phyloP scores from a whole-genome alignment of 2,797 vertebrate species.

The Odontamblyopus rebecca region DNA sequence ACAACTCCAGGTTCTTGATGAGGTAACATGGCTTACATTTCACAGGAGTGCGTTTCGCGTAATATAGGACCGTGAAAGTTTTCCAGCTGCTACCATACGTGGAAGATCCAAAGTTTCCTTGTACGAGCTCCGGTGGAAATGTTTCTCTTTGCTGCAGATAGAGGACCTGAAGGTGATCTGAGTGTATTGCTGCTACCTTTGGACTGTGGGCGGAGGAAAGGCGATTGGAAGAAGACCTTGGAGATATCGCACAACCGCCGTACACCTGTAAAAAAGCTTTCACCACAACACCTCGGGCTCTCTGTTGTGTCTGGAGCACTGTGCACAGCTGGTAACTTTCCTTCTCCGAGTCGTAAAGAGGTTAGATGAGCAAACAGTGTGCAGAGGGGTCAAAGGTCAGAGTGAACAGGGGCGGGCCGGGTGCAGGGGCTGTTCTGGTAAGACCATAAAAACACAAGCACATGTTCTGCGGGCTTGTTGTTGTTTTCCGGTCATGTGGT shows the following conservation, averaged over 20 bases:
- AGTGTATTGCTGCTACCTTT: not conserved
- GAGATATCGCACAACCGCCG: not conserved
- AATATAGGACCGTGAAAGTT: not conserved
- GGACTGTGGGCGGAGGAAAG: not conserved
- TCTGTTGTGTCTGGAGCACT: conserved; percentile 10
- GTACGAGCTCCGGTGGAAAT: not conserved
- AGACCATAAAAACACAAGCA: conserved; percentile 25
- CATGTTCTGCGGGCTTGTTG: conserved; percentile 21
- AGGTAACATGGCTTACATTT: too few species aligned
- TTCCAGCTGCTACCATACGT: not conserved
- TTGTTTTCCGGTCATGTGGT: not conserved
- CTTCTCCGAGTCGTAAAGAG: conserved; percentile 25
- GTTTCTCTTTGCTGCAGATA: not conserved
- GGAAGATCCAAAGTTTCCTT: not conserved
- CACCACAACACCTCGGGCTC: not conserved
- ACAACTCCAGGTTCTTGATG: too few species aligned
- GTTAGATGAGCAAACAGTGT: conserved; percentile 27
- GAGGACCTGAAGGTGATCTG: not conserved
- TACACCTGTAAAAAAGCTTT: conserved; percentile 3
- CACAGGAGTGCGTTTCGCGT: too few species aligned
- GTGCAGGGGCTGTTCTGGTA: conserved; percentile 5
- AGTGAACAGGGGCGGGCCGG: not conserved
- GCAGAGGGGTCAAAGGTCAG: not conserved
- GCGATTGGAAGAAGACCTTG: not conserved
- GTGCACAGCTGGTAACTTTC: conserved; percentile 8